A percentile compares a stretch with the other conserved stretches of the same genome.
phyloP scores from a whole-genome alignment of 2,113 vertebrate species.

The Protomyctophum bolini region DNA sequence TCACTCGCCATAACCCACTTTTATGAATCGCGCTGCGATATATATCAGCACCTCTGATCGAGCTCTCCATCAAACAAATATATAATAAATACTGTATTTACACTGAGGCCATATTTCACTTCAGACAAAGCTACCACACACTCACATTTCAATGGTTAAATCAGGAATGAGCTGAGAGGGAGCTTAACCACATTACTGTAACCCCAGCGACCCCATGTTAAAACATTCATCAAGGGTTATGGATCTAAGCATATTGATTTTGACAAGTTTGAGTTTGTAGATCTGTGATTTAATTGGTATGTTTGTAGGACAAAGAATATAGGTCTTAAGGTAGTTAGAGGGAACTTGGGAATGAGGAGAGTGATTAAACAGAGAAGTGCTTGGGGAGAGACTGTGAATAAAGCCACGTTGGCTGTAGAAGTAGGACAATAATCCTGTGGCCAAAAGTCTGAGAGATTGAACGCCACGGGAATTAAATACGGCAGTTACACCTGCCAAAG shows the following conservation, averaged over 20 bases:
- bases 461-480: constrained; percentile 31
- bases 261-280: no score
- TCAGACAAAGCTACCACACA: constrained; percentile 37
- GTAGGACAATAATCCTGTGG: constrained; percentile 39
- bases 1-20: constrained; percentile 12
- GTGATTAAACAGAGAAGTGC: constrained; percentile 48
- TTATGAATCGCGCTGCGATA: constrained; percentile 47
- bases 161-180: constrained; percentile 27
- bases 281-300: no score
- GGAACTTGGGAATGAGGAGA: constrained; percentile 1
- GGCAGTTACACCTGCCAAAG: constrained; percentile 18
- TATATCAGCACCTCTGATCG: constrained; percentile 29
- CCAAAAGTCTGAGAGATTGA: constrained; percentile 40
- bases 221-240: no score
- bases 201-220: no score
- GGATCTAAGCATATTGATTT: no score
- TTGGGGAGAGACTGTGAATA: constrained; percentile 32
- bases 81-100: background rate
- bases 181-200: no score
- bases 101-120: constrained; percentile 26
- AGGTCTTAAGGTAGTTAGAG: no score
- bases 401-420: constrained; percentile 41
- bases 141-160: constrained; percentile 45
- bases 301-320: no score
- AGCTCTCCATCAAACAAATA: constrained; percentile 16